These are phyloP conservation scores for Colletes latitarsis DNA, from an alignment of 1,140 invertebrate genomes.

Conservation along the genomic window DNA sequence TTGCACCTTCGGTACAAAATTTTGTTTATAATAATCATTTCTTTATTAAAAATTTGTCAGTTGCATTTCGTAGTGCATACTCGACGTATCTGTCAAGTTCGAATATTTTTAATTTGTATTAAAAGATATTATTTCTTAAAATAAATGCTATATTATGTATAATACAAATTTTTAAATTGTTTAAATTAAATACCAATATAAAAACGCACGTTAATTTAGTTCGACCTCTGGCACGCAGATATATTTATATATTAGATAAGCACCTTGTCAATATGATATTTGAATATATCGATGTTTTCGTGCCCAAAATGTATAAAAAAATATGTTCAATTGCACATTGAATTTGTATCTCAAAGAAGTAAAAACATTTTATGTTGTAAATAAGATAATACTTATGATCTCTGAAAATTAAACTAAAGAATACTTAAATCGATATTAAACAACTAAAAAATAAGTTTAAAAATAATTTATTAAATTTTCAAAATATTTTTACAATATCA, in stretches of 20 bases:
- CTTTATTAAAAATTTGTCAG: background rate
- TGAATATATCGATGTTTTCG: background rate
- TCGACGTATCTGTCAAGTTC: constrained; percentile 6
- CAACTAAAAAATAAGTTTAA: no score
- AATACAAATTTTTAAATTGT: background rate
- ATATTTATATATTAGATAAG: constrained; percentile 16
- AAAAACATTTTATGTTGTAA: background rate
- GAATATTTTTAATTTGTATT: background rate
- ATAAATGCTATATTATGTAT: background rate
- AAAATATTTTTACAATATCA: no score
- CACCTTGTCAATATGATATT: constrained; percentile 15
- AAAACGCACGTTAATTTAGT: constrained; percentile 27
- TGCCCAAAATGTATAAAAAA: background rate
- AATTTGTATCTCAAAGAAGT: background rate
- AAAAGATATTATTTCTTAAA: background rate
- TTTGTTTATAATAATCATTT: background rate
- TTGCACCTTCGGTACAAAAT: background rate
- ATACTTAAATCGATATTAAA: background rate
- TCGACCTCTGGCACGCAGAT: constrained; percentile 37
- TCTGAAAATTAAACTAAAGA: background rate
- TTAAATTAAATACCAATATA: background rate
- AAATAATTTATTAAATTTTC: no score
- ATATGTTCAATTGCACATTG: background rate
- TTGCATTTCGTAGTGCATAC: background rate
- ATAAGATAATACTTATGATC: constrained; percentile 3